phyloP scores from a whole-genome alignment of 2,888 invertebrate species.

The Temnothorax rugatulus region DNA sequence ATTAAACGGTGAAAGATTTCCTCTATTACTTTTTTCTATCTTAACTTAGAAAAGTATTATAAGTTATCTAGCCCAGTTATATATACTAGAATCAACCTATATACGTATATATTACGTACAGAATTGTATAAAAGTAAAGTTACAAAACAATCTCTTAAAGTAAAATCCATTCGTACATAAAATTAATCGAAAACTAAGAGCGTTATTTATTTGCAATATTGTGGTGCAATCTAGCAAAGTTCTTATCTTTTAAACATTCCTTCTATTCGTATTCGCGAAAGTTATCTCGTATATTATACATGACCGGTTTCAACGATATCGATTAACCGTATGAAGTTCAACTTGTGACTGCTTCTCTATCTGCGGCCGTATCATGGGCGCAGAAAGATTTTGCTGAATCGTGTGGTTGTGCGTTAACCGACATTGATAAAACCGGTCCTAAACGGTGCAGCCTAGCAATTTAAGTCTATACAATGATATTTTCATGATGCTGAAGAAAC shows the following conservation, averaged over 20 bases:
- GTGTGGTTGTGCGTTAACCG: not conserved
- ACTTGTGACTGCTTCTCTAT: conserved; percentile 12
- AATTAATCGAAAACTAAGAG: not conserved
- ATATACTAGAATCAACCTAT: not conserved
- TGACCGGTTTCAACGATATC: conserved; percentile 20
- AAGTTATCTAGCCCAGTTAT: not conserved
- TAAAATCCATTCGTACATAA: conserved; percentile 4
- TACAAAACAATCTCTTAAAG: not conserved
- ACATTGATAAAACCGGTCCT: conserved; percentile 13
- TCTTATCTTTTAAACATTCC: conserved; percentile 15
- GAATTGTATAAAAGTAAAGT: not conserved
- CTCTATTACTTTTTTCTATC: not conserved
- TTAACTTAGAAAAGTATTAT: not conserved
- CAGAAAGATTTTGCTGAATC: not conserved
- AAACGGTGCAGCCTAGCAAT: not conserved
- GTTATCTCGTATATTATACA: conserved; percentile 1
- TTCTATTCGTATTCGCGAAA: conserved; percentile 31
- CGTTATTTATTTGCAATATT: not conserved
- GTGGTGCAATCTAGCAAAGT: not conserved
- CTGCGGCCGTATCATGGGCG: not conserved
- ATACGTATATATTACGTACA: not conserved
- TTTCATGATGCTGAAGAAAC: not conserved
- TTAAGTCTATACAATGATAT: not conserved
- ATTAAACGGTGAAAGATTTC: not conserved
- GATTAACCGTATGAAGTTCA: conserved; percentile 18